Evolutionary conservation across 64 coral and sea anemone genomes (phyloP).

Genomic region (Catalaphyllia jardinei): DNA sequence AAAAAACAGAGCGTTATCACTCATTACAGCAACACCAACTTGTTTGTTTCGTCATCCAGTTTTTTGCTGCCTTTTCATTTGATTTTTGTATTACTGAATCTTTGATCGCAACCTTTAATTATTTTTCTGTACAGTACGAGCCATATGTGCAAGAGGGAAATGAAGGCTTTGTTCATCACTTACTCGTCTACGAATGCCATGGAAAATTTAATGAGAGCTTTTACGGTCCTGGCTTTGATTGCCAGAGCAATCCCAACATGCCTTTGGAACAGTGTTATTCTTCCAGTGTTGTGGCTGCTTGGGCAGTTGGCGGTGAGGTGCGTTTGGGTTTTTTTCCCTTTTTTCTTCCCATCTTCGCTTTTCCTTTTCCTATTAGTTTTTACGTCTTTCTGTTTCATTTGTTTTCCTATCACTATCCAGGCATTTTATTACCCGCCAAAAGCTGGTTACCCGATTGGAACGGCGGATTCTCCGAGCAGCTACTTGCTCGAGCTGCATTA

Average conservation of each 20-base stretch:
- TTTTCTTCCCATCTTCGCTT: too few relatives aligned
- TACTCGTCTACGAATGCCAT: slow-evolving; percentile 32
- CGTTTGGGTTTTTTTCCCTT: not conserved
- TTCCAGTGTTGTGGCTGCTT: slow-evolving; percentile 18
- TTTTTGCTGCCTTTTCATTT: too few relatives aligned
- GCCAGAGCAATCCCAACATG: slow-evolving; percentile 26
- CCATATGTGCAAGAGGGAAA: slow-evolving; percentile 30
- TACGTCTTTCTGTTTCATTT: not conserved
- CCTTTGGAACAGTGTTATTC: slow-evolving; percentile 10
- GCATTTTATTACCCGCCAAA: slow-evolving; percentile 45
- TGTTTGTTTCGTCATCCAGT: too few relatives aligned
- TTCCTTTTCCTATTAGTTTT: too few relatives aligned
- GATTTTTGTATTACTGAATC: too few relatives aligned
- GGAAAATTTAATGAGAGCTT: slow-evolving; percentile 18
- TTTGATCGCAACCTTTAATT: not conserved
- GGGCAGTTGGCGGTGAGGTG: slow-evolving; percentile 66
- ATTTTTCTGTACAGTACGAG: slow-evolving; percentile 35
- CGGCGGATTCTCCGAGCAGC: slow-evolving; percentile 5
- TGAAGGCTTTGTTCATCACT: slow-evolving; percentile 50
- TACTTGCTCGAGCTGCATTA: slow-evolving; percentile 58
- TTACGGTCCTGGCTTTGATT: slow-evolving; percentile 1
- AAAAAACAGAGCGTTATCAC: too few relatives aligned
- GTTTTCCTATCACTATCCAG: not conserved
- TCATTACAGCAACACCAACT: too few relatives aligned
- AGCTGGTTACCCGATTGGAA: slow-evolving; percentile 54